These are phyloP conservation scores for Pagrus major DNA, from an alignment of 2,113 vertebrate species.

Conservation along the genomic window DNA sequence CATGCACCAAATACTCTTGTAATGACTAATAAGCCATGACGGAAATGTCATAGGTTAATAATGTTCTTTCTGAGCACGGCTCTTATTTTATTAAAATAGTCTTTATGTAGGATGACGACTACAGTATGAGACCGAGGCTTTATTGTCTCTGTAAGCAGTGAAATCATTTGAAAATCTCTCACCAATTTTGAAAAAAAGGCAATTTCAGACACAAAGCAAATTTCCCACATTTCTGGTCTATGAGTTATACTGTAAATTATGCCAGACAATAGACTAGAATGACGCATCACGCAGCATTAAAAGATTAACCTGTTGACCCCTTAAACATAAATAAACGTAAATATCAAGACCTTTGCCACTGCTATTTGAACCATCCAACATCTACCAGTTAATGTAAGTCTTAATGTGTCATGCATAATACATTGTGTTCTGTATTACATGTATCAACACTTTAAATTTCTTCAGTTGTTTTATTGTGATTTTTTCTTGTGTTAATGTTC, in stretches of 20 bases:
- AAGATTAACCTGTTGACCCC: constrained; percentile 2
- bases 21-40: constrained; percentile 56
- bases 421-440: background rate
- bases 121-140: constrained; percentile 1
- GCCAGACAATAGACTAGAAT: background rate
- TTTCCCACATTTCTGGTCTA: background rate
- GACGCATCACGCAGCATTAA: background rate
- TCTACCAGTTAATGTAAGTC: background rate
- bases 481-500: background rate
- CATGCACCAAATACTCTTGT: constrained; percentile 1
- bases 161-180: background rate
- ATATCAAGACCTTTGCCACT: background rate
- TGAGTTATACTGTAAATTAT: background rate
- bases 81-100: constrained; percentile 29
- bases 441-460: background rate
- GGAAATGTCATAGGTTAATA: constrained; percentile 51
- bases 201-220: background rate
- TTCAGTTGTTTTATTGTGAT: background rate
- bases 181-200: background rate
- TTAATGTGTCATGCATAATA: background rate
- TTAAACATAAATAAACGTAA: background rate
- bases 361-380: constrained; percentile 2
- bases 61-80: constrained; percentile 28
- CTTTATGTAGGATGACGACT: constrained; percentile 28
- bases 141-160: background rate